These are phyloP conservation scores for Lasioglossum villosulum DNA, from an alignment of 2,888 invertebrate genomes.

Conservation along the genomic window DNA sequence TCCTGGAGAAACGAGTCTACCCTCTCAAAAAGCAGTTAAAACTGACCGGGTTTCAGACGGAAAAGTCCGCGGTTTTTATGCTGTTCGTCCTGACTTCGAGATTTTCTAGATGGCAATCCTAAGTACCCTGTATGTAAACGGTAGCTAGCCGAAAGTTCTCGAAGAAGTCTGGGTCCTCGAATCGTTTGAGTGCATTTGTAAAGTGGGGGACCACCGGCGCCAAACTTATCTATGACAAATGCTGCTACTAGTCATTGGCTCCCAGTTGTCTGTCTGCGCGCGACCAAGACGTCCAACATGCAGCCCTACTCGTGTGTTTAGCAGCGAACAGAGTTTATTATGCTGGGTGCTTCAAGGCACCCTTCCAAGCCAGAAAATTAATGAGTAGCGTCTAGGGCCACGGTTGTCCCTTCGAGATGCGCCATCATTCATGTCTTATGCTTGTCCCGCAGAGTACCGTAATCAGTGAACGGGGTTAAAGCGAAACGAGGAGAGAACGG, in stretches of 20 bases:
- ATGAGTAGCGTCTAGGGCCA: background rate
- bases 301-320: slow-evolving; percentile 3
- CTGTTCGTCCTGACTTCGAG: too few relatives aligned
- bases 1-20: too few relatives aligned
- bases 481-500: slow-evolving; percentile 69
- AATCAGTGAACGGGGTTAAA: slow-evolving; percentile 60
- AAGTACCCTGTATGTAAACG: background rate
- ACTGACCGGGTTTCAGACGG: too few relatives aligned
- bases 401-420: background rate
- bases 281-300: slow-evolving; percentile 13
- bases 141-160: background rate
- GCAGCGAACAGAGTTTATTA: slow-evolving; percentile 7
- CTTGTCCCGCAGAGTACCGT: background rate
- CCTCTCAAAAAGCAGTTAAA: too few relatives aligned
- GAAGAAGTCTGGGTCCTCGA: slow-evolving; percentile 11
- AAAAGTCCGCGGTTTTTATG: too few relatives aligned
- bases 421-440: slow-evolving; percentile 19
- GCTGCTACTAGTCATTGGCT: slow-evolving; percentile 39
- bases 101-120: too few relatives aligned
- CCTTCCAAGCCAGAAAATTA: background rate
- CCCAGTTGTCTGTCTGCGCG: slow-evolving; percentile 3
- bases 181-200: slow-evolving; percentile 43
- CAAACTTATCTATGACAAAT: slow-evolving; percentile 55
- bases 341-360: background rate
- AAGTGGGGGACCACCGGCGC: slow-evolving; percentile 60